Base-by-base conservation (phyloP, 2,888 invertebrate species). In the Lampropteryx suffumata region DNA sequence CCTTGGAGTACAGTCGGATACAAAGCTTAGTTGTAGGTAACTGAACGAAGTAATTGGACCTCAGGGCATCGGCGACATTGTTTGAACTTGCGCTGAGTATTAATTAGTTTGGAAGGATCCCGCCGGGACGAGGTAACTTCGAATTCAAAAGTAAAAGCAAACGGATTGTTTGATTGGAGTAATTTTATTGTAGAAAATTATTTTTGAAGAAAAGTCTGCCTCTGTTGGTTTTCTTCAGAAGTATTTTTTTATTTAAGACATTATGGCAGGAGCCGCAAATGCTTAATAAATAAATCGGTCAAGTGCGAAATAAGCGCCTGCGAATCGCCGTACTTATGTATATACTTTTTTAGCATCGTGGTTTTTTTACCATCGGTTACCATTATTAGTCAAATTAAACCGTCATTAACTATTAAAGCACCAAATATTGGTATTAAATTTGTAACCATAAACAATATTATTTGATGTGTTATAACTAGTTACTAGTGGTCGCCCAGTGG, bases 51-150 rank as follows among this genome's bases (percentile, higher is more conserved):
- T 80, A 77, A 81, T 81, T 78, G 70, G 68, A 67, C 73, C 70
- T 64, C 37, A 43, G 73, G 68, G 76, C 65, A 67, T 66, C 66
- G 57, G 58, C 48, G 54, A 59, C 72, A 57, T 67, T 74, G 73
- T 74, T 74, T 67, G 65, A 70, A 69, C 72, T 69, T 55, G 66
- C 58, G 69, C 69, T 54, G 67, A 71, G 71, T 73, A 76, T 75
- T 74, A 76, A 78, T 79, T 76, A 72, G 67, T 73, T 71, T 57
- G 59, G 24, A 24, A 24, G 24, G 62, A 61, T 69, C 65, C 67
- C 61, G 45, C 29, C 21, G 59, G 57, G 56, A 51, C 36, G 36
- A 53, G 48, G 50, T 47, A 47, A 60, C 62, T 69, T 57, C 50
- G 52, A 58, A 64, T 65, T 61, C 52, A 54, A 56, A 62, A 67